Base-by-base conservation (phyloP, 2,113 vertebrate genomes). In the Tricholaema leucomelas region DNA sequence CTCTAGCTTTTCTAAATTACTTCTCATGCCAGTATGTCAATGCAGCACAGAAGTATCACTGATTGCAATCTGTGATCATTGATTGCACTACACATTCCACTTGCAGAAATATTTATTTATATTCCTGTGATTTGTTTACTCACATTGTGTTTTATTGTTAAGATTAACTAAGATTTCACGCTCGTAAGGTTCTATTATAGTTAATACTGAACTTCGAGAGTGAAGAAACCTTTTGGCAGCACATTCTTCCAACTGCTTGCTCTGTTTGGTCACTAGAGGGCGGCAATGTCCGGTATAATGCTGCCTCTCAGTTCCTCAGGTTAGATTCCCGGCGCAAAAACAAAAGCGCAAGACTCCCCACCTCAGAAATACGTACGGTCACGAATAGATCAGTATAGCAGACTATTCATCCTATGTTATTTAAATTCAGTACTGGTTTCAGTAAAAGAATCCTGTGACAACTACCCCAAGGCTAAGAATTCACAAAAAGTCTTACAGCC, bases 241-340 rank as follows among this genome's bases (percentile, higher is more conserved):
- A 5, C 17, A 11, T 33, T 14, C 4, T 50, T 48, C 27, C 28
- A 33, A 0, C 5, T 56, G 6, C 30, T 23, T 46, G 10, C 48
- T 23, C 42, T 12, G 0, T 5, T 1, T 0, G 1, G 46, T 64
- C 98, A 92, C 95, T 96, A 96, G 98, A 95, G 97, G 97, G 97
- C 98, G 97, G 93, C 96, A 96, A 81, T 87, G 79, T 67, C 87
- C 76, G 89, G 69, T 71, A 38, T 30, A 96, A 97, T n/a, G n/a
- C 18, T 30, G n/a, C 48, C n/a, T 28, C 5, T 15, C 56, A 38
- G n/a, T 61, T 35, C 36, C 11, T 48, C 27, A 16, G 76, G 59
- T 78, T 85, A 71, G 76, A 61, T 36, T 94, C 35, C 31, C 59
- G 9, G 64, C 46, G 36, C 56, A 81, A 79, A 88, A 84, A 40